A percentile compares a stretch with the other conserved stretches of the same genome.
These are phyloP conservation scores for Burhinus oedicnemus DNA, from an alignment of 2,113 vertebrate species.

Conservation along the genomic window DNA sequence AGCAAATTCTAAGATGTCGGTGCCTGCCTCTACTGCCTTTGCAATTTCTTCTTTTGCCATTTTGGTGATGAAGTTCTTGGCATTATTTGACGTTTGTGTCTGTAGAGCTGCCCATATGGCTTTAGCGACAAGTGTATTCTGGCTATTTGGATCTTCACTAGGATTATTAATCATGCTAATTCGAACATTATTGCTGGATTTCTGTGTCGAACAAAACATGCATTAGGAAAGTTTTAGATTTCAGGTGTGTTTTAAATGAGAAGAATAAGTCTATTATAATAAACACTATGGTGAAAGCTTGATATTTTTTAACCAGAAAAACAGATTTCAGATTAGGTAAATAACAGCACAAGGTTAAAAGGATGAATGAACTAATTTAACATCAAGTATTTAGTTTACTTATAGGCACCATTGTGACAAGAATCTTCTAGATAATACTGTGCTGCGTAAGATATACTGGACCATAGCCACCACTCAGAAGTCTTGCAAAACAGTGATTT, in stretches of 20 bases:
- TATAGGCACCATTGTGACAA: not conserved
- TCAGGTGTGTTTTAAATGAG: not conserved
- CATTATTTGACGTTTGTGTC: constrained; percentile 91
- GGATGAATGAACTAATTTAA: not conserved
- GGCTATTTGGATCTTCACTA: constrained; percentile 61
- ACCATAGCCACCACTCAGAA: not conserved
- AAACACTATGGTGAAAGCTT: not conserved
- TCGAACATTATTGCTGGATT: constrained; percentile 91
- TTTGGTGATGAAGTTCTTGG: constrained; percentile 99
- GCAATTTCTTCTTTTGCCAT: constrained; percentile 91
- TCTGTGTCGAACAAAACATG: constrained; percentile 65
- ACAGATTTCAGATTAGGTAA: not conserved
- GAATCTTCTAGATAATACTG: not conserved
- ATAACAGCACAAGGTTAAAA: not conserved
- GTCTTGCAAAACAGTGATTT: not conserved
- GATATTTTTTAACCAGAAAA: not conserved
- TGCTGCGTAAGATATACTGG: not conserved
- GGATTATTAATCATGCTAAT: constrained; percentile 95
- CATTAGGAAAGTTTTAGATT: not conserved
- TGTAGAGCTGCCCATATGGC: constrained; percentile 94
- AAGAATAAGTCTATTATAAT: not conserved
- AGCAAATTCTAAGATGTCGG: constrained; percentile 83
- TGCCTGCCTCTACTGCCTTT: constrained; percentile 79
- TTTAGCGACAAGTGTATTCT: constrained; percentile 80
- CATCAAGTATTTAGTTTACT: not conserved